Evolutionary conservation across 2,797 vertebrate genomes (phyloP), one percentile per base, ranked within the genome.

Genomic region (Nothura maculosa): DNA sequence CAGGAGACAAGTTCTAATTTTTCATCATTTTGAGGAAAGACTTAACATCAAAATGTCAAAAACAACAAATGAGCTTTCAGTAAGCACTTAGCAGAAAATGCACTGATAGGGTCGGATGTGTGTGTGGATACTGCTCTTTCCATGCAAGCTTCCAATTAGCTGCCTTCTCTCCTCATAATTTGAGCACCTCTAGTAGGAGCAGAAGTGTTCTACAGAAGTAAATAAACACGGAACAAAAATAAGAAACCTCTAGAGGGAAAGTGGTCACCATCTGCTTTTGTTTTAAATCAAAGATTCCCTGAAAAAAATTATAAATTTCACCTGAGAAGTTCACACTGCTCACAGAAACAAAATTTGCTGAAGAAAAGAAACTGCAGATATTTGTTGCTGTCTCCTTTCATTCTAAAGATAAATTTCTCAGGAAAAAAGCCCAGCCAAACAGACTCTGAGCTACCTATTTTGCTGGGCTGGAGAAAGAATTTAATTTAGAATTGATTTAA

Each of bases 1-100:
- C 27, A 75, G 69, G 34, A 92, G 62, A 88, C 38, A 77, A 80
- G 36, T 54, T 69, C 67, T 92, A 90, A 89, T 82, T 93, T 86
- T 87, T 90, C 43, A 78, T 63, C 45, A 38, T 74, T 90, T 74
- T 61, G 75, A 87, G 48, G 38, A 86, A 72, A 15, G 45, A 82
- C 48, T 69, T 74, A 43, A 73, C 63, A 83, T 24, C 68, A 85
- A 87, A 92, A 87, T 27, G 34, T 50, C 85, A 78, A 64, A 10
- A 81, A 72, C 55, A 91, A 82, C 70, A 82, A 86, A 90, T n/a
- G 24, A 94, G n/a, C 0, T 81, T 90, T 89, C 72, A 34, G 75
- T 75, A 91, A 88, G 70, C 17, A n/a, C 28, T 80, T 4, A 0
- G 60, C 10, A 81, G 58, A 83, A 93, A 91, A 94, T 78, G 58